Percentiles rank a stretch among this genome's conserved stretches.
These are phyloP conservation scores for Toxostoma redivivum DNA, from an alignment of 2,113 vertebrate genomes.

Conservation along the genomic window DNA sequence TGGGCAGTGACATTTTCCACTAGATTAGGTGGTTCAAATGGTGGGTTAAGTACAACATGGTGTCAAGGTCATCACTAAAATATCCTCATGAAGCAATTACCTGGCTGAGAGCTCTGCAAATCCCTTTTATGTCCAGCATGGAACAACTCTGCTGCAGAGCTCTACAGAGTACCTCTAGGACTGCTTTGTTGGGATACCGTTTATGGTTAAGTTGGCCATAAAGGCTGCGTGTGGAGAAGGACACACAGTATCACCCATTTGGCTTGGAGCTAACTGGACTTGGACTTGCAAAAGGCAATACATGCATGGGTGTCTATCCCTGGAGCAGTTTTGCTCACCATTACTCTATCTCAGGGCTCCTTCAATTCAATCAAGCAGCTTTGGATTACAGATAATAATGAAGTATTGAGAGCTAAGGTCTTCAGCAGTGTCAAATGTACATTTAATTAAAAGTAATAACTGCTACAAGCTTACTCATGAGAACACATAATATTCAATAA, in stretches of 20 bases:
- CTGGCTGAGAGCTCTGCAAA: neutral
- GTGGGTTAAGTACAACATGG: neutral
- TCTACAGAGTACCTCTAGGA: neutral
- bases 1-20: neutral
- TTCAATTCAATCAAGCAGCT: neutral
- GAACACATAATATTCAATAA: neutral
- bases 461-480: neutral
- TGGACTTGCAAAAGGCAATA: neutral
- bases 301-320: fast-evolving
- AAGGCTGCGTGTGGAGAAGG: neutral
- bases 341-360: neutral
- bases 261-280: neutral
- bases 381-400: neutral
- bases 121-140: neutral
- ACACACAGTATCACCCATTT: neutral
- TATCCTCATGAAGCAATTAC: neutral
- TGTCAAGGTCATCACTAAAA: neutral
- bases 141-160: fast-evolving
- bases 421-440: neutral
- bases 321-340: neutral
- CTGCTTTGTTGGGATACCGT: fast-evolving
- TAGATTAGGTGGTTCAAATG: neutral
- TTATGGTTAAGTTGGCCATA: fast-evolving
- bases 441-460: constrained; percentile 16
- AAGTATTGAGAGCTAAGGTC: neutral